These are phyloP conservation scores for Pecten maximus DNA, from an alignment of 2,888 invertebrate genomes.

Conservation along the genomic window DNA sequence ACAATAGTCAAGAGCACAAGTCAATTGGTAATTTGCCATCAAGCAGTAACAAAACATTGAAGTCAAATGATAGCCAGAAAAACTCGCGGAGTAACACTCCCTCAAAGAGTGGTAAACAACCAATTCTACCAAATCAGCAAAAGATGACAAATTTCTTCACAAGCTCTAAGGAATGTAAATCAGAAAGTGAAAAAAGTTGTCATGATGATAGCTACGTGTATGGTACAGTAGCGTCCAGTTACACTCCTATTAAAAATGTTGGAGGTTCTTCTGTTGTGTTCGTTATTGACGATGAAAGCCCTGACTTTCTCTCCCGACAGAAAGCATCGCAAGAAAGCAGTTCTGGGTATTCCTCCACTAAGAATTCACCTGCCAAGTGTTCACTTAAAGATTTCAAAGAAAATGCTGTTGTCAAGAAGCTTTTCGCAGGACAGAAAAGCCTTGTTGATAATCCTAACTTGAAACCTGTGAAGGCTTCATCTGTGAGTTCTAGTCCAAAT, in stretches of 20 bases:
- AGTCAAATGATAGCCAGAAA: neutral
- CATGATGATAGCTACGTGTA: constrained; percentile 43
- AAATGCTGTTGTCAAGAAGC: constrained; percentile 61
- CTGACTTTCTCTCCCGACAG: neutral
- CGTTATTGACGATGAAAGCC: constrained; percentile 57
- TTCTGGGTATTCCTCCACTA: neutral
- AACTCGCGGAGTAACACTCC: neutral
- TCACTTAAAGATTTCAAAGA: constrained; percentile 40
- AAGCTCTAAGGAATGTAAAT: neutral
- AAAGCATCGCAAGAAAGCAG: neutral
- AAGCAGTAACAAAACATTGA: neutral
- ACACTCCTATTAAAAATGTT: constrained; percentile 67
- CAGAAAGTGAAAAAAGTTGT: neutral
- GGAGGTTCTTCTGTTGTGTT: constrained; percentile 58
- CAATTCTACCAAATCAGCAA: constrained; percentile 50
- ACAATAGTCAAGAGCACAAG: neutral
- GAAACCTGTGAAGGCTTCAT: constrained; percentile 40
- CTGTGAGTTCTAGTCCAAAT: constrained; percentile 34
- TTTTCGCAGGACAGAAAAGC: constrained; percentile 65
- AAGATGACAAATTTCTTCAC: neutral
- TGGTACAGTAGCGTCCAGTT: constrained; percentile 60
- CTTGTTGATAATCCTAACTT: constrained; percentile 51
- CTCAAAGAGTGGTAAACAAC: neutral
- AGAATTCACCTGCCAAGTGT: constrained; percentile 39
- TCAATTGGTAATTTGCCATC: neutral